Evolutionary conservation across 1,140 invertebrate genomes (phyloP), one percentile per base, ranked within the genome.

Genomic region (Ectropis grisescens): DNA sequence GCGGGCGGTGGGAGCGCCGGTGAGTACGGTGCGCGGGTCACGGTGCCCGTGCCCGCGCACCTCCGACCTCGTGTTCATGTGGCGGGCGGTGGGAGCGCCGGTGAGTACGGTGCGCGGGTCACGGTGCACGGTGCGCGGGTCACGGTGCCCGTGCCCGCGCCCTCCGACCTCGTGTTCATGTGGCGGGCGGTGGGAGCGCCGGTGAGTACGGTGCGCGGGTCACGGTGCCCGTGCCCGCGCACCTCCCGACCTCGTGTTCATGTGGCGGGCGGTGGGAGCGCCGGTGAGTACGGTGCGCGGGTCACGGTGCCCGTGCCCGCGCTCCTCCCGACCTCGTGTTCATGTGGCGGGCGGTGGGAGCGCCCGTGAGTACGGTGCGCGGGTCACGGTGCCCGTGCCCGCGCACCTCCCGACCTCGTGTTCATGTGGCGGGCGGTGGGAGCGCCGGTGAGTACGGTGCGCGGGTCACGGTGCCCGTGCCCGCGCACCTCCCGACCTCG

Each of bases 31-130:
- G 19, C 19, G 4, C 9, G 19, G 19, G 9, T 22, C 9, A 22
- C 9, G 19, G 9, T 22, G 19, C 91, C 91, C 1, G 90, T 96
- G 23, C 89, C 90, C 9, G 87, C 91, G 2, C 87, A 93, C 54
- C 89, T 95, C 19, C 7, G 89, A 94, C 54, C 84, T 96, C 35
- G 90, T 93, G 72, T 96, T 96, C 79, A 93, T 91, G 40, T 95
- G 92, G 93, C 90, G 93, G 54, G 89, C 89, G 46, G 82, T 93
- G n/a, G 85, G 49, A 83, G 88, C 47, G 76, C 89, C 91, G 76
- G 92, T 94, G 82, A 88, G 89, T 84, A 54, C n/a, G n/a, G n/a
- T n/a, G 19, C 19, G 4, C 9, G 19, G 19, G 9, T 22, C 9
- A 22, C 9, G 19, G 74, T 96, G 58, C 94, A 89, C 78, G 95